A percentile compares a stretch with the other conserved stretches of the same genome.
These are phyloP conservation scores for Mesochorus sp. DNA, from an alignment of 2,888 invertebrate genomes.

Conservation along the genomic window DNA sequence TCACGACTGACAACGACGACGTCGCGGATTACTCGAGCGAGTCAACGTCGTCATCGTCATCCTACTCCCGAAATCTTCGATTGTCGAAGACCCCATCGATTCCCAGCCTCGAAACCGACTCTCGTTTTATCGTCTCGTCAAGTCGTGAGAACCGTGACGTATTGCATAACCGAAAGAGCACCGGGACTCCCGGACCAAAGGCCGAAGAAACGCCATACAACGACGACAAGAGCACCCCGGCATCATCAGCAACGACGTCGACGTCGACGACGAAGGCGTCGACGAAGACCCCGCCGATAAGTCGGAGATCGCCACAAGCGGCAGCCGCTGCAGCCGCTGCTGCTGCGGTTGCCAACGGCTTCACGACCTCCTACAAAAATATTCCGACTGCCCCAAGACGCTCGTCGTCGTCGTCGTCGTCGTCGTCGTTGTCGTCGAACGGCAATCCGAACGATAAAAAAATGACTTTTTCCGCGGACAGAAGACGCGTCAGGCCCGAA, in stretches of 20 bases:
- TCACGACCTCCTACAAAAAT: slow-evolving; percentile 42
- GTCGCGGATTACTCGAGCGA: slow-evolving; percentile 4
- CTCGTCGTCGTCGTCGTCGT: slow-evolving; percentile 44
- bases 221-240: too few relatives aligned
- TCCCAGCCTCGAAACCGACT: too few relatives aligned
- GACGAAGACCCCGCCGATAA: slow-evolving; percentile 51
- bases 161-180: not conserved
- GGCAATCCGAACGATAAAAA: slow-evolving; percentile 42
- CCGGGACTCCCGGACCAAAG: not conserved
- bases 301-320: not conserved
- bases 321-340: slow-evolving; percentile 36
- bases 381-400: slow-evolving; percentile 49
- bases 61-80: not conserved
- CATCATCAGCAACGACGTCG: slow-evolving; percentile 40
- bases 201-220: not conserved
- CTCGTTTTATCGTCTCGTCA: too few relatives aligned
- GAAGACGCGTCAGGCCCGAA: slow-evolving; percentile 48
- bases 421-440: too few relatives aligned
- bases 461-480: slow-evolving; percentile 31
- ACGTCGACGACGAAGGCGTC: slow-evolving; percentile 43
- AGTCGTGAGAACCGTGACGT: too few relatives aligned
- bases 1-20: slow-evolving; percentile 32
- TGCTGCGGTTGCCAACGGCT: slow-evolving; percentile 26
- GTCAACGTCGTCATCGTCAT: not conserved
- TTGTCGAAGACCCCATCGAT: not conserved